Evolutionary conservation across 2,888 invertebrate species (phyloP).

Genomic region (Drosophila borealis): DNA sequence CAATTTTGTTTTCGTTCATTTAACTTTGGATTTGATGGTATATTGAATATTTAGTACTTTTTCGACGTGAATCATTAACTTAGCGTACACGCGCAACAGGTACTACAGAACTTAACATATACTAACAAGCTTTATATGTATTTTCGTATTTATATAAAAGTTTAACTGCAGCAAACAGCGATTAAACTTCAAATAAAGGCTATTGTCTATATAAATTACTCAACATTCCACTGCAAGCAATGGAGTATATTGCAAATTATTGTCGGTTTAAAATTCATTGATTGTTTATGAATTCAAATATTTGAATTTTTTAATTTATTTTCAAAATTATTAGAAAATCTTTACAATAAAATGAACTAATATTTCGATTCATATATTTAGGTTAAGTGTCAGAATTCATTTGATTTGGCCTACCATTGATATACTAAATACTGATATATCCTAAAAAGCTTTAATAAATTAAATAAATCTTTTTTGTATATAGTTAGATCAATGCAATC

Average conservation of each 20-base stretch:
- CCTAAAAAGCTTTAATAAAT: no score
- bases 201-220: conserved; percentile 27
- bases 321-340: no score
- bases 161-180: conserved; percentile 25
- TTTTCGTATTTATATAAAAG: background rate
- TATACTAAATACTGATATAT: no score
- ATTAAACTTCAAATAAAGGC: conserved; percentile 31
- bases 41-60: conserved; percentile 42
- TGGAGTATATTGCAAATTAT: background rate
- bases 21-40: conserved; percentile 48
- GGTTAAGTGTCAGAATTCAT: no score
- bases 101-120: conserved; percentile 19
- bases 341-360: no score
- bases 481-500: no score
- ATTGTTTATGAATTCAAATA: background rate
- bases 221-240: background rate
- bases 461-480: no score
- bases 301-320: background rate
- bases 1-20: conserved; percentile 52
- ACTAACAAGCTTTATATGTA: conserved; percentile 11
- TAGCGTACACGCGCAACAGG: conserved; percentile 51
- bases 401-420: no score
- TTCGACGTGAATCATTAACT: conserved; percentile 33
- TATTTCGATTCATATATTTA: no score
- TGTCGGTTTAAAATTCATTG: background rate